Percentiles rank a stretch among this genome's conserved stretches.
Conservation (phyloP, 2,888 invertebrate species). For the Amaurobius ferox region DNA sequence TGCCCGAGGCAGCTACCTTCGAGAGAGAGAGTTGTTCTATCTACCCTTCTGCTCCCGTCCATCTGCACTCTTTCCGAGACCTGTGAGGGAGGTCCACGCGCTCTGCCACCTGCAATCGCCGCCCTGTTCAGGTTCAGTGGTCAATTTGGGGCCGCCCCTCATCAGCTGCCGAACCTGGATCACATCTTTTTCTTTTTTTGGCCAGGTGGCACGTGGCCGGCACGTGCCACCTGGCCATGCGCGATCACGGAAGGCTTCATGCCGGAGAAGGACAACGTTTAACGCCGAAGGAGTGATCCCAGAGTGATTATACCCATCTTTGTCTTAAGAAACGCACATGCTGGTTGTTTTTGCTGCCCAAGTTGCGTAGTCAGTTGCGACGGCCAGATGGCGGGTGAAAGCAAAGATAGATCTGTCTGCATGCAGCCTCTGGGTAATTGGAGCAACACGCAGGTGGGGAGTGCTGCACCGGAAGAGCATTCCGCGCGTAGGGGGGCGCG, state of each 20-base stretch:
- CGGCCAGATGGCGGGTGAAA: background rate
- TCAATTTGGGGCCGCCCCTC: constrained; percentile 24
- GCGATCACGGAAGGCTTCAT: background rate
- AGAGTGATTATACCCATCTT: background rate
- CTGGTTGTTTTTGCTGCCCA: background rate
- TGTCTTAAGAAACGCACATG: background rate
- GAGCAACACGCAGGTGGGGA: constrained; percentile 5
- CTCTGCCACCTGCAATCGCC: constrained; percentile 26
- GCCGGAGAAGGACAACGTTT: background rate
- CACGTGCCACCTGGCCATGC: constrained; percentile 29
- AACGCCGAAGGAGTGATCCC: background rate
- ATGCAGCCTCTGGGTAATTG: background rate
- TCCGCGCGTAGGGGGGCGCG: too few relatives aligned
- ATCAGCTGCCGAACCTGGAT: constrained; percentile 12
- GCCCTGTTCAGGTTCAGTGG: constrained; percentile 41
- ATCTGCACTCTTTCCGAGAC: too few relatives aligned
- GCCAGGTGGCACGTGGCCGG: constrained; percentile 35
- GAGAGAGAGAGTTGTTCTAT: too few relatives aligned
- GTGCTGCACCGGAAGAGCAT: background rate
- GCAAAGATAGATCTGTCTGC: background rate
- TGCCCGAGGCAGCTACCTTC: too few relatives aligned
- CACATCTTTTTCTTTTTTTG: background rate
- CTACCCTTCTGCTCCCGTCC: too few relatives aligned
- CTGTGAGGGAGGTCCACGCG: too few relatives aligned
- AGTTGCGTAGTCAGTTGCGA: background rate